A percentile compares a stretch with the other conserved stretches of the same genome.
phyloP scores from a whole-genome alignment of 2,888 invertebrate genomes.

The Leuctra nigra region DNA sequence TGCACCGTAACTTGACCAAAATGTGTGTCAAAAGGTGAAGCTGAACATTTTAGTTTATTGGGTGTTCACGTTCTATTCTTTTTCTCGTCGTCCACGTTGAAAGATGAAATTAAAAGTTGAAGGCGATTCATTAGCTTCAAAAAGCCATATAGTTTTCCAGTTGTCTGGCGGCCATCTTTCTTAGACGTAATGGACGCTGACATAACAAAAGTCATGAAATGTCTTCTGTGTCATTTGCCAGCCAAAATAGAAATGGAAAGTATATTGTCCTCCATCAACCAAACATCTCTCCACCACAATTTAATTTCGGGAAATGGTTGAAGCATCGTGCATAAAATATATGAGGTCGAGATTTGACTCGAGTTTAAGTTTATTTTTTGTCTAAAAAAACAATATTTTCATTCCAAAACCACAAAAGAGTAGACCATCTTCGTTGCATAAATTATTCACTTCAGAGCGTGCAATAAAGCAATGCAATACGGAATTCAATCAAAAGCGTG shows the following conservation, averaged over 20 bases:
- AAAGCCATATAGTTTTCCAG: too few species aligned
- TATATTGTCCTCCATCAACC: not conserved
- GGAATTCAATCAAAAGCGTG: too few species aligned
- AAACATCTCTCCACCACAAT: not conserved
- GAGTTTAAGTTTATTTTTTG: not conserved
- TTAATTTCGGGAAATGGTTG: not conserved
- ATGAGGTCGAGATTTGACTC: not conserved
- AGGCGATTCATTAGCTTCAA: too few species aligned
- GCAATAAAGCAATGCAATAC: too few species aligned
- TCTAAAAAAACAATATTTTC: conserved; percentile 12
- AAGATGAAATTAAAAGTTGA: too few species aligned
- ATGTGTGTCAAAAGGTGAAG: too few species aligned
- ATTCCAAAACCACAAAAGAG: not conserved
- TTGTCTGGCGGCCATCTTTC: too few species aligned
- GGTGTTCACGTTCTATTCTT: too few species aligned
- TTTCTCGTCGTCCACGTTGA: too few species aligned
- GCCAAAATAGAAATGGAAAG: not conserved
- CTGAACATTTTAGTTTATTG: too few species aligned
- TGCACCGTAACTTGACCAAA: too few species aligned
- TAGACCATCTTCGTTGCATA: not conserved
- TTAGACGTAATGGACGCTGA: not conserved
- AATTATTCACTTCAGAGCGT: conserved; percentile 6
- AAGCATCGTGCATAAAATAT: not conserved
- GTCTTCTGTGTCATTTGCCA: not conserved
- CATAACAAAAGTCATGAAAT: not conserved